phyloP scores from a whole-genome alignment of 2,113 vertebrate species.

The Lophura nycthemera region DNA sequence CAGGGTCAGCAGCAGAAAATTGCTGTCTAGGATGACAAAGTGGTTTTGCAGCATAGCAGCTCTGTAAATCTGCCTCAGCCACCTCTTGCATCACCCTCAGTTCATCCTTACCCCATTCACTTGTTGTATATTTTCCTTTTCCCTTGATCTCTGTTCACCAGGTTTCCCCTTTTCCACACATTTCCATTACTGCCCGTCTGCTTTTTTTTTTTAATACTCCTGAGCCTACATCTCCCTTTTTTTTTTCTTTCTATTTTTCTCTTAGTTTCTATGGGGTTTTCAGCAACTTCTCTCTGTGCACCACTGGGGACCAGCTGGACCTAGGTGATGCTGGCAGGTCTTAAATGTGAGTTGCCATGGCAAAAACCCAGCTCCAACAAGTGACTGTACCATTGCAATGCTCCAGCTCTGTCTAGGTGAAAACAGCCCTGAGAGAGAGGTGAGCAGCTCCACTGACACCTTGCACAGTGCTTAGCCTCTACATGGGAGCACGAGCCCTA shows the following conservation, averaged over 20 bases:
- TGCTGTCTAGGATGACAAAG: not conserved
- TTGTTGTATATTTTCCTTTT: not conserved
- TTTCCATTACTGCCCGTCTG: not conserved
- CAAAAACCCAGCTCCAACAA: not conserved
- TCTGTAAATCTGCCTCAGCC: not conserved
- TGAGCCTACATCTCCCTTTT: not conserved
- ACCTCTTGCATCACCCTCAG: not conserved
- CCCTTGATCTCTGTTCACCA: not conserved
- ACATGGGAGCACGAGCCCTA: not conserved
- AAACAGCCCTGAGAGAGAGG: accelerated
- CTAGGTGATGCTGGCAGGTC: not conserved
- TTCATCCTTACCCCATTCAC: not conserved
- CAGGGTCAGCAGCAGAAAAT: not conserved
- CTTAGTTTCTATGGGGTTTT: not conserved
- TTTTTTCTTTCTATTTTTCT: not conserved
- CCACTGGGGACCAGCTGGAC: not conserved
- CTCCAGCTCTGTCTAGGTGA: accelerated
- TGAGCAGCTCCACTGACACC: accelerated
- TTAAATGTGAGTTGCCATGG: not conserved
- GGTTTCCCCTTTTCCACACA: not conserved
- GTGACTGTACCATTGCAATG: accelerated
- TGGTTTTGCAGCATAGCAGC: not conserved
- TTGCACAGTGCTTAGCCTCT: accelerated
- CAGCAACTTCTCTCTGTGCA: not conserved
- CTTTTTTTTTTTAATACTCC: not conserved